phyloP scores from a whole-genome alignment of 2,888 invertebrate species.

The Rhopalosiphum nymphaeae region DNA sequence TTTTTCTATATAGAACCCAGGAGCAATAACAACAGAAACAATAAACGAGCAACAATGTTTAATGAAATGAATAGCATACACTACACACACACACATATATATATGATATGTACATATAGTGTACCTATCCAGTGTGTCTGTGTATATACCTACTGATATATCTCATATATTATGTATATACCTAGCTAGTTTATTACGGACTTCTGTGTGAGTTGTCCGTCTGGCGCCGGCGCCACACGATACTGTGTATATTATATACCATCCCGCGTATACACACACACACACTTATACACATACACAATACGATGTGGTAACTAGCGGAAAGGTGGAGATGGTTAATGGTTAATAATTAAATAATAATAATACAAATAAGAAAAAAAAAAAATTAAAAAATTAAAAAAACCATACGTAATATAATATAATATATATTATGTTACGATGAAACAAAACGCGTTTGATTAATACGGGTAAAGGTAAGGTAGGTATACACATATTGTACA shows the following conservation, averaged over 20 bases:
- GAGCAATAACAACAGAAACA: slow-evolving; percentile 46
- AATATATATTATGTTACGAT: neutral
- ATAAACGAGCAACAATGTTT: slow-evolving; percentile 60
- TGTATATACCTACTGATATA: neutral
- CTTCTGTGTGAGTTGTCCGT: slow-evolving; percentile 44
- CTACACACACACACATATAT: too few relatives aligned
- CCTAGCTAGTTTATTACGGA: slow-evolving; percentile 24
- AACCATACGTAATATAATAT: neutral
- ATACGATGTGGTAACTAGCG: neutral
- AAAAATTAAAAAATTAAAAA: slow-evolving; percentile 1
- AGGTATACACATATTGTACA: neutral
- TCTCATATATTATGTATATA: neutral
- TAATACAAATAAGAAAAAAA: slow-evolving; percentile 18
- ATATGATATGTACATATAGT: neutral
- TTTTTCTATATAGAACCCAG: neutral
- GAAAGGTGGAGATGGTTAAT: slow-evolving; percentile 36
- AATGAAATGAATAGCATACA: slow-evolving; percentile 22
- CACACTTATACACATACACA: neutral
- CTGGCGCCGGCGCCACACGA: slow-evolving; percentile 65
- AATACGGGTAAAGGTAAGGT: neutral
- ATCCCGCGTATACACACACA: neutral
- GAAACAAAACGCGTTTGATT: slow-evolving; percentile 26
- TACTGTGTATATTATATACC: slow-evolving; percentile 24
- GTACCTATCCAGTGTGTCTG: neutral
- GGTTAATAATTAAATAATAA: slow-evolving; percentile 61